A percentile compares a stretch with the other conserved stretches of the same genome.
These are phyloP conservation scores for Aradus depressus DNA, from an alignment of 2,888 invertebrate species.

Conservation along the genomic window DNA sequence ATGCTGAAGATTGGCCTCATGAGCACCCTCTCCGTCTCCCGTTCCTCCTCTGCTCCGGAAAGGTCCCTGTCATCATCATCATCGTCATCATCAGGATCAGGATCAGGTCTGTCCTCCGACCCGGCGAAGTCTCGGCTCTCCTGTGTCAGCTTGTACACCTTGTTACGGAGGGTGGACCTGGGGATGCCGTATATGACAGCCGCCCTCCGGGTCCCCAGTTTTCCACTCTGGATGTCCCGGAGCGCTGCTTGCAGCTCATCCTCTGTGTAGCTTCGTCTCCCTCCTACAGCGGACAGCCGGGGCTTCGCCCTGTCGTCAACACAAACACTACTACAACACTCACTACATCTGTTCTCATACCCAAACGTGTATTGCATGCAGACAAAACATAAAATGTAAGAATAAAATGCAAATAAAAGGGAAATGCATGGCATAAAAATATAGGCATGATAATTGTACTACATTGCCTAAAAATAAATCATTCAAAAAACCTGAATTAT, in stretches of 20 bases:
- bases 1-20: conserved; percentile 46
- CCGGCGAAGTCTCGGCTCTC: conserved; percentile 40
- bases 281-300: conserved; percentile 42
- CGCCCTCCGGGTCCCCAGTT: conserved; percentile 83
- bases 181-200: conserved; percentile 95
- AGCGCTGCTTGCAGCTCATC: conserved; percentile 90
- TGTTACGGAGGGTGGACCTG: conserved; percentile 89
- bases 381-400: conserved; percentile 16
- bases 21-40: conserved; percentile 41
- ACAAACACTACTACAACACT: conserved; percentile 32
- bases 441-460: too few species aligned
- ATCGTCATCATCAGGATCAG: conserved; percentile 27
- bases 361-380: conserved; percentile 24
- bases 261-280: conserved; percentile 82
- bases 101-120: conserved; percentile 24
- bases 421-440: too few species aligned
- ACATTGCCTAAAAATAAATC: too few species aligned
- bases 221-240: conserved; percentile 83
- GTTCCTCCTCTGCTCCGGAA: conserved; percentile 36
- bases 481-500: too few species aligned
- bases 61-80: conserved; percentile 42
- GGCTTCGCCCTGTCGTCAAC: conserved; percentile 55
- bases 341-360: conserved; percentile 24
- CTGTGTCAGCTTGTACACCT: conserved; percentile 73
- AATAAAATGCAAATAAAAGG: not conserved